Percentiles rank a stretch among this genome's conserved stretches.
phyloP scores from a whole-genome alignment of 30 jellyfish, hydroid and myxozoan species.

The Euphysa ruthae region DNA sequence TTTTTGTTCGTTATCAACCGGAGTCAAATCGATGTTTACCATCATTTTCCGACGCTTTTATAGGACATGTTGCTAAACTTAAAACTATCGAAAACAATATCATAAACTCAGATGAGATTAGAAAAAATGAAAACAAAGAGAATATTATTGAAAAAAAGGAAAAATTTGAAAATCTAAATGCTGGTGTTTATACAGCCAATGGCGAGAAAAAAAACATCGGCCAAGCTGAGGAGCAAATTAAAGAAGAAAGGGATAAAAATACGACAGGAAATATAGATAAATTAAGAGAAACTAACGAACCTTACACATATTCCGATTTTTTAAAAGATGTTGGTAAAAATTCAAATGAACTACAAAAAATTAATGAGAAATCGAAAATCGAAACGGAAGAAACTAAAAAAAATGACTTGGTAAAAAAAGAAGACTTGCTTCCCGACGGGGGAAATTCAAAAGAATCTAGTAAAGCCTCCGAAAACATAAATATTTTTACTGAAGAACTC shows the following conservation, averaged over 20 bases:
- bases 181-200: neutral
- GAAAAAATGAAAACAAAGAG: neutral
- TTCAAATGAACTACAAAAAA: neutral
- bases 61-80: constrained; percentile 19
- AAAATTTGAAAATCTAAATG: neutral
- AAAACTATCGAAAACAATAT: constrained; percentile 9
- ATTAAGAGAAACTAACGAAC: neutral
- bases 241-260: neutral
- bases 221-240: neutral
- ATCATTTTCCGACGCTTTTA: constrained; percentile 26
- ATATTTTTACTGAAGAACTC: constrained; percentile 12
- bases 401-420: neutral
- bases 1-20: constrained; percentile 24
- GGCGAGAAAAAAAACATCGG: neutral
- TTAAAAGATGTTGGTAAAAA: constrained; percentile 6
- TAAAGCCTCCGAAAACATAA: neutral
- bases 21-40: constrained; percentile 30
- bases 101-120: neutral
- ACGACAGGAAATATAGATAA: neutral
- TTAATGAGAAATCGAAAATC: neutral
- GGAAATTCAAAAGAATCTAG: neutral
- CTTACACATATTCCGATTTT: constrained; percentile 11
- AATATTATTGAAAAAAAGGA: neutral
- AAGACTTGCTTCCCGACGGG: neutral
- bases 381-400: neutral